Percentiles rank a stretch among this genome's conserved stretches.
Conservation (phyloP, 2,113 vertebrate species). For the Atherinomorus stipes region DNA sequence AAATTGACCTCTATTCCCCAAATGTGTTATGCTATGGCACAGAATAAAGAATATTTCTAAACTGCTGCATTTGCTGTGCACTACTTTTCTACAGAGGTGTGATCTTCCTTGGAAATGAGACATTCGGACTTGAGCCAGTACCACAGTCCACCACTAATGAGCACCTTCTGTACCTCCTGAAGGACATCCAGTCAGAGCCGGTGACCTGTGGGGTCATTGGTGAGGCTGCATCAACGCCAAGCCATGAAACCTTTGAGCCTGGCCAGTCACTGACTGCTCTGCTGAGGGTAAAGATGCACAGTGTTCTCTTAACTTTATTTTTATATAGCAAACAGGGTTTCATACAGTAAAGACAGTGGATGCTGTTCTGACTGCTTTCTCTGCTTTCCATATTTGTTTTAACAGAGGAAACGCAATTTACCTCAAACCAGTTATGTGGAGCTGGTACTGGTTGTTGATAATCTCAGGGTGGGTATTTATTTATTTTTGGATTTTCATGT, state of each 20-base stretch:
- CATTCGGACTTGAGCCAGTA: conserved; percentile 78
- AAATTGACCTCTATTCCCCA: neutral
- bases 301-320: neutral
- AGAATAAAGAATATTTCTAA: neutral
- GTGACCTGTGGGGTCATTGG: conserved; percentile 72
- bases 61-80: neutral
- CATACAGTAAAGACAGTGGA: neutral
- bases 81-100: conserved; percentile 74
- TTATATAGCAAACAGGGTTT: neutral
- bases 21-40: neutral
- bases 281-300: conserved; percentile 71
- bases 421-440: conserved; percentile 88
- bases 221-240: conserved; percentile 18
- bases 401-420: conserved; percentile 85
- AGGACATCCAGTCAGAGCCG: conserved; percentile 41
- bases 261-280: conserved; percentile 60
- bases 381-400: conserved; percentile 16
- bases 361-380: neutral
- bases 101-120: conserved; percentile 73
- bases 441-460: conserved; percentile 87
- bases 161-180: conserved; percentile 76
- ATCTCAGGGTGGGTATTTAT: conserved; percentile 82
- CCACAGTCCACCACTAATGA: conserved; percentile 59
- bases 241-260: conserved; percentile 43
- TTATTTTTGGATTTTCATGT: neutral